Conservation (phyloP, 2,113 vertebrate genomes). For the Stigmatopora argus region DNA sequence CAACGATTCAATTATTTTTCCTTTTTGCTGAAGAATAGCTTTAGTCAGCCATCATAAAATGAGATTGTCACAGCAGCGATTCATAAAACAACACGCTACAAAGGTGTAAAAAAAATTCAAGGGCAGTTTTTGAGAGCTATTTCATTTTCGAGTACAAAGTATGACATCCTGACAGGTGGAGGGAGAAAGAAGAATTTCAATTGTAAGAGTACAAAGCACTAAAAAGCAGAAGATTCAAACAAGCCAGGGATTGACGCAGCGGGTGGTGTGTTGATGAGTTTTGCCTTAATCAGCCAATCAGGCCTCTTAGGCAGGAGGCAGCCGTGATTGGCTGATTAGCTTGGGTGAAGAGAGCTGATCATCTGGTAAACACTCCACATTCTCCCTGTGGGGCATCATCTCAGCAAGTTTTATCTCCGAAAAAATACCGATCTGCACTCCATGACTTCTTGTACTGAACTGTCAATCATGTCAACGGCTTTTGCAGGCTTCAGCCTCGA, state of each 20-base stretch:
- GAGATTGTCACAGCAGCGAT: neutral
- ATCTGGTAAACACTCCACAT: conserved; percentile 50
- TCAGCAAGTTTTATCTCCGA: conserved; percentile 2
- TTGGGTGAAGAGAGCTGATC: conserved; percentile 25
- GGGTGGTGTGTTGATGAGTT: conserved; percentile 58
- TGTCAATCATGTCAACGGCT: neutral
- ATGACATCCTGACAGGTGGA: conserved; percentile 2
- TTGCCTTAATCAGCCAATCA: conserved; percentile 63
- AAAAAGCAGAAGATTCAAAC: conserved; percentile 25
- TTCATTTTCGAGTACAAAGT: neutral
- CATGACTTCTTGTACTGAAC: neutral
- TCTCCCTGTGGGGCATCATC: conserved; percentile 8
- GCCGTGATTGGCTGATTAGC: conserved; percentile 63
- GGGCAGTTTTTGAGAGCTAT: neutral
- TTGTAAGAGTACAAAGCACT: neutral
- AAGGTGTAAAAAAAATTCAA: neutral
- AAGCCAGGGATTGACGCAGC: conserved; percentile 18
- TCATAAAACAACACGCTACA: no score
- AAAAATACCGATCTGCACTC: neutral
- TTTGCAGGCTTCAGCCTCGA: neutral
- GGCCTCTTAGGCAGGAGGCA: conserved; percentile 57
- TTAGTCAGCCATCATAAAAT: no score
- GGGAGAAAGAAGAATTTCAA: neutral
- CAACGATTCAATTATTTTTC: no score
- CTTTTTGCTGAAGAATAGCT: no score